Evolutionary conservation across 2,113 vertebrate genomes (phyloP), one percentile per base, ranked within the genome.

Genomic region (Chaetodon auriga): DNA sequence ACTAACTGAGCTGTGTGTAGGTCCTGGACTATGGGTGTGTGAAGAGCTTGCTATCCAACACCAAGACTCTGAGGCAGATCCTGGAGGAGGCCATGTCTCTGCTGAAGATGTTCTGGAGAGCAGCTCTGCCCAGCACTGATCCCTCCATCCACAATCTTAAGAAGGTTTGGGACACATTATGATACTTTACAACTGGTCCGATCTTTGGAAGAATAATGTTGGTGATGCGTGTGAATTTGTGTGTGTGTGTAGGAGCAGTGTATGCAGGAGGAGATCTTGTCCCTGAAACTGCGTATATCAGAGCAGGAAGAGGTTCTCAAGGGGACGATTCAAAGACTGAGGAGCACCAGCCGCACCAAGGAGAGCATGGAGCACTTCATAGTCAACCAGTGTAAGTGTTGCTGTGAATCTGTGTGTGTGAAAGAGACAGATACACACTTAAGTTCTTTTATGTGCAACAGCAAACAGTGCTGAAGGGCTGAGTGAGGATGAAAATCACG

Each of bases 301-400:
- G 93, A 97, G 84, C 96, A 96, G 93, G 97, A 99, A 53, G 93
- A 91, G 18, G 95, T 96, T 49, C 95, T 99, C 16, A 96, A 96
- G 78, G 96, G 92, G 79, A 95, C 95, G 0, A 90, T 95, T 0
- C 91, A 96, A 71, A 93, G 41, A 57, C 94, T 99, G 87, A 96
- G 89, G 93, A 95, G 81, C 18, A 94, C 95, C 38, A 96, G 92
- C 79, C 96, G 89, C 90, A 95, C 96, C 87, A 98, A 98, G 94
- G 97, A 97, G 89, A 96, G 72, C 95, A 96, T 99, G 98, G 98
- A 99, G 89, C 96, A 95, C 49, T 97, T 97, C 90, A 97, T 99
- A 1, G 91, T 99, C 66, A 97, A 90, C 88, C 98, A 99, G 76
- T 0, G 98, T 99, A 94, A 46, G 98, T 96, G 70, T 77, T 53